Evolutionary conservation across 2,888 invertebrate species (phyloP), one percentile per base, ranked within the genome.

Genomic region (Mayetiola destructor): DNA sequence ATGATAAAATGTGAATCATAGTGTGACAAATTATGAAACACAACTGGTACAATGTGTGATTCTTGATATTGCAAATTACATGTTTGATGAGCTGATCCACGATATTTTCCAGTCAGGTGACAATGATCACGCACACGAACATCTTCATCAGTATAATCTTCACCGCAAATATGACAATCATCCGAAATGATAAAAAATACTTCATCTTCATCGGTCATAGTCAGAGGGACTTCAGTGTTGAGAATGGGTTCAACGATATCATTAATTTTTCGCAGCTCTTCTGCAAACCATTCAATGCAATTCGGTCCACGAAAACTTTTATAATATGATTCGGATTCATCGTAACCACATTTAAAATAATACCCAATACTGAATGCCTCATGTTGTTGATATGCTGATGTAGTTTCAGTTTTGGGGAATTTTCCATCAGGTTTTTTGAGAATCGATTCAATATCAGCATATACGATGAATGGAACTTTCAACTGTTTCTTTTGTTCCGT

Each of bases 1-100:
- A 67, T 64, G 16, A 67, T 59, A 37, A 68, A 64, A 59, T 68
- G 66, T 6, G 61, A 54, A 59, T 67, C 66, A 60, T 66, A 66
- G 6, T 62, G 63, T 5, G 56, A 59, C 12, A 68, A 61, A 61
- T 67, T 67, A 57, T 68, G 67, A 57, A 67, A 65, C 8, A 66
- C 59, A 10, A 67, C 59, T 1, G 68, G 68, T 40, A 70, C 63
- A 29, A 61, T 60, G 36, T 61, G 58, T 1, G 61, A 59, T 20
- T 64, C 59, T 60, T 62, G 61, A 59, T 61, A 69, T 58, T 66
- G 64, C 27, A 70, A 39, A 61, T 69, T 68, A 56, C 68, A 67
- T 12, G 12, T 39, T 29, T 61, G 59, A 60, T 66, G 66, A 9
- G 64, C 64, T 9, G 61, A 59, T 16, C 64, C 65, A 40, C 65